These are phyloP conservation scores for Oreortyx pictus DNA, from an alignment of 2,797 vertebrate genomes.

Conservation along the genomic window DNA sequence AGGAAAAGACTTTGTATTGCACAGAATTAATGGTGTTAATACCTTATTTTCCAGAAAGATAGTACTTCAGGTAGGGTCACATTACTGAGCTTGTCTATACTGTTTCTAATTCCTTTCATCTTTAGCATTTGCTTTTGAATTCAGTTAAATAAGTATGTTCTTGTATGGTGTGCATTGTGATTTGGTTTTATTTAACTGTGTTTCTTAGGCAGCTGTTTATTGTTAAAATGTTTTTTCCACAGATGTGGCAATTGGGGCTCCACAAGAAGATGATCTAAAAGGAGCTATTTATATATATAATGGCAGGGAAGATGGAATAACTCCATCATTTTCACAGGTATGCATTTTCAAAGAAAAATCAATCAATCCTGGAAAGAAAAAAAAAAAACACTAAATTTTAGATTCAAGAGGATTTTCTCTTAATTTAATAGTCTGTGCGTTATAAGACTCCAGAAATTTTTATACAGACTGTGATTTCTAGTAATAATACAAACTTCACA, in stretches of 20 bases:
- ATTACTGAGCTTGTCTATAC: background rate
- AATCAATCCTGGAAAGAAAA: background rate
- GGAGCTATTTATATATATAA: conserved; percentile 97
- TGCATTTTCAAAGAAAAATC: background rate
- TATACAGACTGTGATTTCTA: background rate
- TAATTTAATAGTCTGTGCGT: background rate
- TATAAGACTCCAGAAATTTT: background rate
- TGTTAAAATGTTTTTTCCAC: background rate
- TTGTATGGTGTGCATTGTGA: background rate
- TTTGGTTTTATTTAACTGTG: background rate
- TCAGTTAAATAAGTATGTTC: background rate
- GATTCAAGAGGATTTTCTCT: background rate
- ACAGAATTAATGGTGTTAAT: background rate
- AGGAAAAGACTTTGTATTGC: background rate
- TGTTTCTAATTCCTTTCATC: background rate
- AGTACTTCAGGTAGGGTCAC: background rate
- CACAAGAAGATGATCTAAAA: conserved; percentile 91
- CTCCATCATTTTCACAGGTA: conserved; percentile 90
- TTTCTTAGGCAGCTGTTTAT: background rate
- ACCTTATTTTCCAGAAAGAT: background rate
- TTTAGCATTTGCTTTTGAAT: background rate
- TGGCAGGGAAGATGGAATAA: conserved; percentile 89
- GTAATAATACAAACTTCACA: background rate
- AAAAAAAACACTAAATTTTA: background rate
- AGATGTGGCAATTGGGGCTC: conserved; percentile 96